A percentile compares a stretch with the other conserved stretches of the same genome.
phyloP scores from a whole-genome alignment of 1,140 invertebrate genomes.

The Bombus confusus region DNA sequence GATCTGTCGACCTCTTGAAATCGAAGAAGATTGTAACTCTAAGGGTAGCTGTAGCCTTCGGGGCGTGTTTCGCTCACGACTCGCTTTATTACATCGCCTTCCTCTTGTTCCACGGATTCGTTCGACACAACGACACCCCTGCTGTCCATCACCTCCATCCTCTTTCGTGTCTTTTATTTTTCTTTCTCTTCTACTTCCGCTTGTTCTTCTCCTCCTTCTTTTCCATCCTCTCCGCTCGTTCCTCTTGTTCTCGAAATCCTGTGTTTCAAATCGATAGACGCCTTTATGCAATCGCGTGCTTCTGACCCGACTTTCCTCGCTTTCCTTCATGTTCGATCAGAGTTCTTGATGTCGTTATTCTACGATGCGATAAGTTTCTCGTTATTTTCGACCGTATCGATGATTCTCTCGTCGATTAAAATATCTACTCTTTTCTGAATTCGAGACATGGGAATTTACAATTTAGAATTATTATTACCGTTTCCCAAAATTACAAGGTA shows the following conservation, averaged over 20 bases:
- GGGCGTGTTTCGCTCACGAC: slow-evolving; percentile 62
- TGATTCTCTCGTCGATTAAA: neutral
- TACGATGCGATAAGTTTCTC: neutral
- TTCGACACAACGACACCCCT: slow-evolving; percentile 41
- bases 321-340: neutral
- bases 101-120: slow-evolving; percentile 45
- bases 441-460: too few species aligned
- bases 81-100: slow-evolving; percentile 68
- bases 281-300: slow-evolving; percentile 56
- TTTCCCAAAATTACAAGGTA: too few species aligned
- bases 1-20: slow-evolving; percentile 70
- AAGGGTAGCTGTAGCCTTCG: slow-evolving; percentile 53
- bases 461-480: too few species aligned
- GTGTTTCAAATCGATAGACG: slow-evolving; percentile 68
- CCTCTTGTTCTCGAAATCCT: slow-evolving; percentile 28
- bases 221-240: neutral
- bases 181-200: neutral
- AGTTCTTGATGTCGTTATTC: neutral
- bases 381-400: neutral
- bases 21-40: slow-evolving; percentile 70
- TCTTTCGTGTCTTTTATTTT: neutral
- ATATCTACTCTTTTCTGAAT: neutral
- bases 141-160: neutral
- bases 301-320: slow-evolving; percentile 15
- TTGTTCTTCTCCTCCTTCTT: neutral